These are phyloP conservation scores for Colaptes auratus DNA, from an alignment of 2,113 vertebrate species.

Conservation along the genomic window DNA sequence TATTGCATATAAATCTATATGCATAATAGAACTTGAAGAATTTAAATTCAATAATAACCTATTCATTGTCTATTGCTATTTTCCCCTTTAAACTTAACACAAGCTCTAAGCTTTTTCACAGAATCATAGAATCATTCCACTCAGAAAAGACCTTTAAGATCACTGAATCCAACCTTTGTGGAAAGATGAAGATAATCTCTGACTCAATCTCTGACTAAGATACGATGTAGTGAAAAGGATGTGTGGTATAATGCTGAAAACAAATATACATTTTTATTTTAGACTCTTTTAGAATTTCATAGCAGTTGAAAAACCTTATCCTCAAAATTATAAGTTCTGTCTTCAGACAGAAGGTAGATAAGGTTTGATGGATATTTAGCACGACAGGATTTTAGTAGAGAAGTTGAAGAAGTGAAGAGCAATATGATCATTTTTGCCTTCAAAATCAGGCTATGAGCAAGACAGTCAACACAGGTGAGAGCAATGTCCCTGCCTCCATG, in stretches of 20 bases:
- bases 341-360: background rate
- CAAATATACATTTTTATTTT: background rate
- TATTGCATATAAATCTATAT: background rate
- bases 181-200: background rate
- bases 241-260: background rate
- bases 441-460: background rate
- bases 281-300: background rate
- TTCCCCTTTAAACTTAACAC: background rate
- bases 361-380: background rate
- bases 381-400: background rate
- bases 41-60: background rate
- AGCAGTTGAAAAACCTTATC: background rate
- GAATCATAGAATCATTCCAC: too few relatives aligned
- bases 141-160: too few relatives aligned
- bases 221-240: background rate
- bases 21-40: background rate
- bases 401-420: background rate
- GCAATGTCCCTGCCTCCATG: background rate
- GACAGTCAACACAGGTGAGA: background rate
- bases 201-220: background rate
- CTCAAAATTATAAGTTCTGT: background rate
- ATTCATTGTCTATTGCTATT: background rate
- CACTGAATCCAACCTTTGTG: background rate
- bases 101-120: background rate
- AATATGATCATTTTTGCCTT: background rate